These are phyloP conservation scores for Sorex araneus DNA, from an alignment of 2,113 vertebrate genomes.

Conservation along the genomic window DNA sequence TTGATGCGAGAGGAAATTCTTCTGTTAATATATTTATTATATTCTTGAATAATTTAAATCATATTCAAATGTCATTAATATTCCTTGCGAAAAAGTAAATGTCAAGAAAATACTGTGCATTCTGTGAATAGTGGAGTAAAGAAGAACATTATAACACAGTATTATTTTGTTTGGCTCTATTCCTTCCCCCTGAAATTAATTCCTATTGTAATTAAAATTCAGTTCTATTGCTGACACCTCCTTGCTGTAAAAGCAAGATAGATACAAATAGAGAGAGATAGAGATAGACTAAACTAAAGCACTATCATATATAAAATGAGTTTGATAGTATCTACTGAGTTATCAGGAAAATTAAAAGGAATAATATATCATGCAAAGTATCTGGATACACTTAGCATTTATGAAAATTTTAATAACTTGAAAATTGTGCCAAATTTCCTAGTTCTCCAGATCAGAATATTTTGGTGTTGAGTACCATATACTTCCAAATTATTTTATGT, in stretches of 20 bases:
- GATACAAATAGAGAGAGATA: not conserved
- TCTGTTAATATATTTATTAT: not conserved
- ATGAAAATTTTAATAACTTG: not conserved
- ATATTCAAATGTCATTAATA: not conserved
- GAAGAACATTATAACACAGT: not conserved
- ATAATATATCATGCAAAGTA: not conserved
- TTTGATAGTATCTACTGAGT: not conserved
- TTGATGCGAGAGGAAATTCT: not conserved
- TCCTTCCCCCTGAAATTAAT: not conserved
- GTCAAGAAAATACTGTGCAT: not conserved
- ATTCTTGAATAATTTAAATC: conserved; percentile 4
- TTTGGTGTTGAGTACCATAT: not conserved
- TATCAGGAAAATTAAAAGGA: not conserved
- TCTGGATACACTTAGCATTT: not conserved
- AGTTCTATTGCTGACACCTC: not conserved
- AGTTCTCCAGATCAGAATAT: not conserved
- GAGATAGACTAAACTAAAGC: not conserved
- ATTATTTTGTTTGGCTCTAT: not conserved
- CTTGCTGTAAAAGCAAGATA: not conserved
- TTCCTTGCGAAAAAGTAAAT: not conserved
- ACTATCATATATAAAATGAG: not conserved
- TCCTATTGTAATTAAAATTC: not conserved
- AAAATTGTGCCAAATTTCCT: not conserved
- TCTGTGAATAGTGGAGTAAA: not conserved
- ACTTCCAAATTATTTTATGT: fast-evolving